A percentile compares a stretch with the other conserved stretches of the same genome.
phyloP scores from a whole-genome alignment of 1,140 invertebrate genomes.

The Bombus affinis region DNA sequence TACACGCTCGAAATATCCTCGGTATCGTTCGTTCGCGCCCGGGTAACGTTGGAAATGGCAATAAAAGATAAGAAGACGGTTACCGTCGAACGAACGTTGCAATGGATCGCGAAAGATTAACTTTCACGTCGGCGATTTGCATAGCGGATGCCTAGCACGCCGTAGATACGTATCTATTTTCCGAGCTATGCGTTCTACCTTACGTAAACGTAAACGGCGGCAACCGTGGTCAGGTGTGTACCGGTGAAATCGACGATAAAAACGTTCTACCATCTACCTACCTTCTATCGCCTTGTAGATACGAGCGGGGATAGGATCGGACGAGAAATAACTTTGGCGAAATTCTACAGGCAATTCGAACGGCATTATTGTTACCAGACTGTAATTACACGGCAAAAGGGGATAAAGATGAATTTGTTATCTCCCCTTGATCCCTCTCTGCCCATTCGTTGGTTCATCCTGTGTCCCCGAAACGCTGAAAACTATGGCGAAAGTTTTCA shows the following conservation, averaged over 20 bases:
- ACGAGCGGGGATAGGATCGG: neutral
- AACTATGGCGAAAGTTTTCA: constrained; percentile 50
- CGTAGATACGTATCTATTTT: neutral
- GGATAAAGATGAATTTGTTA: constrained; percentile 38
- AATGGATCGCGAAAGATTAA: constrained; percentile 49
- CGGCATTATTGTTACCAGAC: constrained; percentile 44
- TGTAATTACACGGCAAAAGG: constrained; percentile 40
- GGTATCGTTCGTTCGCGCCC: constrained; percentile 1
- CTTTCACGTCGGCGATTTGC: constrained; percentile 49
- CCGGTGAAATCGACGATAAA: constrained; percentile 15
- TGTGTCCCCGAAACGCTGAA: neutral
- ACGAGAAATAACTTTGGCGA: neutral
- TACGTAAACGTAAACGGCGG: constrained; percentile 1
- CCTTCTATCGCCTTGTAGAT: neutral
- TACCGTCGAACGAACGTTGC: constrained; percentile 12
- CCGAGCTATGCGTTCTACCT: neutral
- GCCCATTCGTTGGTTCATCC: neutral
- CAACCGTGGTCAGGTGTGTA: neutral
- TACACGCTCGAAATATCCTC: constrained; percentile 16
- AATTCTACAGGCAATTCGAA: neutral
- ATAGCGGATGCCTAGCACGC: constrained; percentile 22
- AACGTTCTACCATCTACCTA: neutral
- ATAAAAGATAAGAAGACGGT: constrained; percentile 42
- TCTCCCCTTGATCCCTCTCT: neutral
- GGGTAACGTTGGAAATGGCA: constrained; percentile 14